Conservation (phyloP, 2,888 invertebrate genomes). For the Teleiodes luculella region DNA sequence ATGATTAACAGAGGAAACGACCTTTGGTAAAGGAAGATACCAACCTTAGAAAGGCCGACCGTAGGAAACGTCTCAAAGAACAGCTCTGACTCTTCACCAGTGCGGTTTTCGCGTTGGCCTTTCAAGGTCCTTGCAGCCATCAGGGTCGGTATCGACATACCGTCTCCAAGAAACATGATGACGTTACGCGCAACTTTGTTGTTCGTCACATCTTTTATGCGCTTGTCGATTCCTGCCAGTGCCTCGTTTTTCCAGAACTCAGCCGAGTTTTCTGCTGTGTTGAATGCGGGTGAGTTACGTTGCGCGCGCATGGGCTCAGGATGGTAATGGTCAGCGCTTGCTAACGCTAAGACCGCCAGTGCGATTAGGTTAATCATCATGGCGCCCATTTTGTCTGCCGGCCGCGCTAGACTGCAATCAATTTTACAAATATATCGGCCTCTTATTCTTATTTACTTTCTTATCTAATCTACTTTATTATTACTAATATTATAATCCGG, state of each 20-base stretch:
- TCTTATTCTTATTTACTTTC: not conserved
- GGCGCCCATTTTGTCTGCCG: not conserved
- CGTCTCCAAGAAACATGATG: constrained; percentile 86
- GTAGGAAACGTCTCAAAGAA: constrained; percentile 81
- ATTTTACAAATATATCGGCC: not conserved
- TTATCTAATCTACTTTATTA: not conserved
- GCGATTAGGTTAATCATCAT: not conserved
- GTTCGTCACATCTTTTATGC: constrained; percentile 45
- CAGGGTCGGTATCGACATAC: constrained; percentile 84
- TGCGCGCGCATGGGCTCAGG: constrained; percentile 8
- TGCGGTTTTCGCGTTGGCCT: constrained; percentile 74
- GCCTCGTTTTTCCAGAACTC: constrained; percentile 68
- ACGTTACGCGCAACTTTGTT: constrained; percentile 65
- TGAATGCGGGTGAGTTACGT: constrained; percentile 8
- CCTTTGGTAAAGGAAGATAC: not conserved
- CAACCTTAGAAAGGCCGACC: constrained; percentile 81
- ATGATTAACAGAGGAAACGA: no score
- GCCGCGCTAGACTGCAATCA: not conserved
- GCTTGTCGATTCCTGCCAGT: constrained; percentile 49
- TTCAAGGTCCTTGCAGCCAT: constrained; percentile 81
- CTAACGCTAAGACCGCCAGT: constrained; percentile 1
- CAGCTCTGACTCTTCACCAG: constrained; percentile 79
- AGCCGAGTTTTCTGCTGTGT: constrained; percentile 24
- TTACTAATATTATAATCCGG: not conserved
- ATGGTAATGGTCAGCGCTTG: constrained; percentile 27